phyloP scores from a whole-genome alignment of 2,797 vertebrate species.

The Eptatretus atami region DNA sequence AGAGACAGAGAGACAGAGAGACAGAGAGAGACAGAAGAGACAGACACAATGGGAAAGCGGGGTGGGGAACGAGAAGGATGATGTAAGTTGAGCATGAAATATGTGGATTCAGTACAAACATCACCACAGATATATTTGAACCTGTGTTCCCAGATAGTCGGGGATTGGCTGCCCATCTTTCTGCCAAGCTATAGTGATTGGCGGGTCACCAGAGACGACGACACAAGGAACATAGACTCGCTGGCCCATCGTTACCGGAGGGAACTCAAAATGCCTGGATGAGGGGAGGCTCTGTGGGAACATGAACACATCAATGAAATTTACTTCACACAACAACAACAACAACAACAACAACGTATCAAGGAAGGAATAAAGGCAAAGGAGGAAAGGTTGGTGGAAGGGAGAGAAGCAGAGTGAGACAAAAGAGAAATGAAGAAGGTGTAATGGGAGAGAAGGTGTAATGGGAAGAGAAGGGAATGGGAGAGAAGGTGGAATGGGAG shows the following conservation, averaged over 20 bases:
- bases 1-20: too few species aligned
- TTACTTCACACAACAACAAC: conserved; percentile 5
- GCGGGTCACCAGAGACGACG: conserved; percentile 78
- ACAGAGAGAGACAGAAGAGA: too few species aligned
- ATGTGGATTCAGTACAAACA: too few species aligned
- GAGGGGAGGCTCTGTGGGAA: conserved; percentile 51
- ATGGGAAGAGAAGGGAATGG: background rate
- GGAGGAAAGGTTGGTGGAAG: background rate
- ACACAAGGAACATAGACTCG: conserved; percentile 90
- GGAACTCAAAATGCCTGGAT: conserved; percentile 98
- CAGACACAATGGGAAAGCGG: too few species aligned
- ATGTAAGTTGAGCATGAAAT: too few species aligned
- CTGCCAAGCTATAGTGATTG: conserved; percentile 93
- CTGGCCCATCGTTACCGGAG: conserved; percentile 80
- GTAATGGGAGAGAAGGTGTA: conserved; percentile 8
- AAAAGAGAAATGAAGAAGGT: conserved; percentile 7
- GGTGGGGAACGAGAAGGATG: too few species aligned
- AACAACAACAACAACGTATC: conserved; percentile 4
- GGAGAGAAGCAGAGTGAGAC: too few species aligned
- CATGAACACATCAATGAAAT: background rate
- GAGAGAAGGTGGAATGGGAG: too few species aligned
- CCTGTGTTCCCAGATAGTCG: conserved; percentile 37
- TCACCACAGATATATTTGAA: too few species aligned
- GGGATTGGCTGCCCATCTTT: conserved; percentile 77
- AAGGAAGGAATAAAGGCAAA: background rate